phyloP scores from a whole-genome alignment of 1,140 invertebrate genomes.

The Drosophila arawakana region DNA sequence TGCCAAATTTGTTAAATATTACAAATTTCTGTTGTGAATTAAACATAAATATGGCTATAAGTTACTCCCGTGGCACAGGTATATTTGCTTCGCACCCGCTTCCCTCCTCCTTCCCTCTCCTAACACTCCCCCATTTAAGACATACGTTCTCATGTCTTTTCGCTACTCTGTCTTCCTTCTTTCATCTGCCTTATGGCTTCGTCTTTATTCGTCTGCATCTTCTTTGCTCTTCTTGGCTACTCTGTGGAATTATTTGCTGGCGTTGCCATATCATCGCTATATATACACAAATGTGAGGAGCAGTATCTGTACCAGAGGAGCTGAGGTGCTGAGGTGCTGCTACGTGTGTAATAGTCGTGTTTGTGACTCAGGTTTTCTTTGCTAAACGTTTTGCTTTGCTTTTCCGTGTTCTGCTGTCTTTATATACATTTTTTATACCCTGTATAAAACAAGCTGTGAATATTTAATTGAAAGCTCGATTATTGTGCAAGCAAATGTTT shows the following conservation, averaged over 20 bases:
- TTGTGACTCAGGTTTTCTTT: slow-evolving; percentile 1
- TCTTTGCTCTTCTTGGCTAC: slow-evolving; percentile 31
- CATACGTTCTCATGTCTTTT: slow-evolving; percentile 38
- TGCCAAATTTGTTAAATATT: slow-evolving; percentile 62
- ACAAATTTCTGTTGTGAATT: slow-evolving; percentile 62
- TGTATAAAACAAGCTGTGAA: not conserved
- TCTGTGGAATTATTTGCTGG: slow-evolving; percentile 12
- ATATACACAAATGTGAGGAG: not conserved
- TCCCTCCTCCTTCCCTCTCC: slow-evolving; percentile 10
- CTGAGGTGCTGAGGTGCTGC: not conserved
- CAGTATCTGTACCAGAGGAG: not conserved
- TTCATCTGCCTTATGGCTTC: slow-evolving; percentile 32
- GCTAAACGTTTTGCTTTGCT: not conserved
- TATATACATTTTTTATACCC: not conserved
- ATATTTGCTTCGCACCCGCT: slow-evolving; percentile 6
- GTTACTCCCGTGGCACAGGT: slow-evolving; percentile 11
- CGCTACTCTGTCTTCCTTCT: not conserved
- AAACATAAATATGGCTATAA: slow-evolving; percentile 67
- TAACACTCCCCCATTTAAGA: not conserved
- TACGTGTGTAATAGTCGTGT: slow-evolving; percentile 1
- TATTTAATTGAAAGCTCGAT: too few species aligned
- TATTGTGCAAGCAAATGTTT: too few species aligned
- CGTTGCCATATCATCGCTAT: slow-evolving; percentile 14
- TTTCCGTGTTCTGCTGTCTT: not conserved
- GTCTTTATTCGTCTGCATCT: slow-evolving; percentile 48